Conservation (phyloP, 2,888 invertebrate genomes). For the Mythimna impura region DNA sequence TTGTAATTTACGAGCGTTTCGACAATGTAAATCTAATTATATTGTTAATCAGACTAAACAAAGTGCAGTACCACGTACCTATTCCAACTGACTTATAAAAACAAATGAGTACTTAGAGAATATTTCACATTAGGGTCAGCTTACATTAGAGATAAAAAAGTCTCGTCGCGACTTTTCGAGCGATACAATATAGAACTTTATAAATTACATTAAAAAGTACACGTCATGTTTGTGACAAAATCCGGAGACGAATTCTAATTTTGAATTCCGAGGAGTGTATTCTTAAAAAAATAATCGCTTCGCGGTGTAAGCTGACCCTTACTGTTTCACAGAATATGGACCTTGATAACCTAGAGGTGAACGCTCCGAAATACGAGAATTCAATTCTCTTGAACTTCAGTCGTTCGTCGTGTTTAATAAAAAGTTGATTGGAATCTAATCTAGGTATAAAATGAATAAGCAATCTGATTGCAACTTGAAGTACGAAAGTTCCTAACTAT, state of each 20-base stretch:
- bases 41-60: constrained; percentile 45
- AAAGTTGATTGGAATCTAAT: constrained; percentile 54
- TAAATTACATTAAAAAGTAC: not conserved
- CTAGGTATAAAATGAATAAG: constrained; percentile 34
- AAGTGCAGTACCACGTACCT: constrained; percentile 21
- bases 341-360: constrained; percentile 13
- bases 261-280: not conserved
- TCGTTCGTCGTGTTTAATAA: constrained; percentile 21
- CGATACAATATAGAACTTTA: not conserved
- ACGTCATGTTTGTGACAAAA: not conserved
- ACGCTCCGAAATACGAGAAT: constrained; percentile 12
- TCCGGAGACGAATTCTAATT: not conserved
- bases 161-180: too few species aligned
- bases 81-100: constrained; percentile 10
- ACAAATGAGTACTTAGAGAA: constrained; percentile 3
- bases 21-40: constrained; percentile 43
- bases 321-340: constrained; percentile 7
- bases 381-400: constrained; percentile 18
- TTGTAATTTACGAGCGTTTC: constrained; percentile 33
- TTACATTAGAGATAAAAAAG: not conserved
- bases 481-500: not conserved
- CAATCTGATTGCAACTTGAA: constrained; percentile 30
- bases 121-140: not conserved
- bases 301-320: not conserved
- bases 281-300: not conserved